These are phyloP conservation scores for Tetramorium simillimum DNA, from an alignment of 1,140 invertebrate genomes.

Conservation along the genomic window DNA sequence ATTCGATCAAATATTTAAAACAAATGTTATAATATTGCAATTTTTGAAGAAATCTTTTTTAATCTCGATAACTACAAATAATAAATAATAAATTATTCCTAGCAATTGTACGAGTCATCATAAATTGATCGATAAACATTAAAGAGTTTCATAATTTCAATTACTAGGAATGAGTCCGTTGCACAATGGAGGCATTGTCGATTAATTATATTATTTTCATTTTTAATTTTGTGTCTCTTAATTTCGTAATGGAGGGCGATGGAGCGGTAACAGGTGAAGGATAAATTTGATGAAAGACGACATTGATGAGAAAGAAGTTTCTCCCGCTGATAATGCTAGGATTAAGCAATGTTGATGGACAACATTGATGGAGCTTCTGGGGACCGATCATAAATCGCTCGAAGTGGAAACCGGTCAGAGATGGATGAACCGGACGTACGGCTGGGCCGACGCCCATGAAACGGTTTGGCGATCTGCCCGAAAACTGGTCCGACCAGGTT, in stretches of 20 bases:
- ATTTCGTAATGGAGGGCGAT: neutral
- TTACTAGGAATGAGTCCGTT: neutral
- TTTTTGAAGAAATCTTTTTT: neutral
- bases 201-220: neutral
- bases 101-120: neutral
- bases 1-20: neutral
- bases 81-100: neutral
- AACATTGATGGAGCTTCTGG: neutral
- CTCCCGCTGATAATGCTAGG: neutral
- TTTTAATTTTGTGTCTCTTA: neutral
- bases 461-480: slow-evolving; percentile 30
- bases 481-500: slow-evolving; percentile 79
- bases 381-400: slow-evolving; percentile 28
- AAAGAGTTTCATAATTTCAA: neutral
- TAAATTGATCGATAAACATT: neutral
- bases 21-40: neutral
- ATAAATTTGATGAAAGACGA: slow-evolving; percentile 4
- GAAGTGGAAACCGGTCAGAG: slow-evolving; percentile 11
- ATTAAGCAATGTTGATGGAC: slow-evolving; percentile 33
- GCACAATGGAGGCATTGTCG: neutral
- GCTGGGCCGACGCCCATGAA: slow-evolving; percentile 12
- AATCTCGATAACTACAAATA: neutral
- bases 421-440: neutral
- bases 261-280: neutral
- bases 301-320: slow-evolving; percentile 18